A percentile compares a stretch with the other conserved stretches of the same genome.
phyloP scores from a whole-genome alignment of 2,888 invertebrate species.

The Octodonta nipae region DNA sequence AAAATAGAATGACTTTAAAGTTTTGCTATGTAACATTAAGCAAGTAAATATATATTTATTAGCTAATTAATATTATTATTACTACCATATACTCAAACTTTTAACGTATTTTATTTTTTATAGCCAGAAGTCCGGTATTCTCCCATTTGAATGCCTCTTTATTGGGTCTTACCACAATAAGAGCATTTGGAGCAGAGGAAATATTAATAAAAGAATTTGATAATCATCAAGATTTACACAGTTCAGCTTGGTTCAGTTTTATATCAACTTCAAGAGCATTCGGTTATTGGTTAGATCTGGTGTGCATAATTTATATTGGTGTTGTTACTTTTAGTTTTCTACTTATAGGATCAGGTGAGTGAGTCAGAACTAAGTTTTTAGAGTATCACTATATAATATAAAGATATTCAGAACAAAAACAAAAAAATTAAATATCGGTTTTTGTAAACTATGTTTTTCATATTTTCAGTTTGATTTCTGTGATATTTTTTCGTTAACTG shows the following conservation, averaged over 20 bases:
- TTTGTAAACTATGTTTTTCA: no score
- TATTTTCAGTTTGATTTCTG: no score
- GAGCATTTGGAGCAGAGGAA: constrained; percentile 73
- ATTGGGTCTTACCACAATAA: constrained; percentile 80
- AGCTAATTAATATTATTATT: no score
- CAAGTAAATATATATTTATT: no score
- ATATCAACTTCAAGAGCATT: constrained; percentile 84
- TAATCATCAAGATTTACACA: constrained; percentile 70
- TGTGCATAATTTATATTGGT: constrained; percentile 75
- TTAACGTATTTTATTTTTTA: no score
- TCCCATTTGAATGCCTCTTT: constrained; percentile 80
- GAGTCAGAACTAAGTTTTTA: background rate
- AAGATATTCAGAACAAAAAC: constrained; percentile 7
- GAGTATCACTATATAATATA: no score
- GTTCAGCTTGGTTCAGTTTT: constrained; percentile 85
- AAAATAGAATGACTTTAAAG: no score
- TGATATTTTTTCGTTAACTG: no score
- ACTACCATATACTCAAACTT: no score
- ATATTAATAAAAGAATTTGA: constrained; percentile 69
- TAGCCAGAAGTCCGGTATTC: constrained; percentile 91
- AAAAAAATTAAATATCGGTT: no score
- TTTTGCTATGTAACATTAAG: no score
- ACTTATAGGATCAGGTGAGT: constrained; percentile 38
- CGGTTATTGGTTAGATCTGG: constrained; percentile 81
- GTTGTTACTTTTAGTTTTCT: constrained; percentile 78